Evolutionary conservation across 2,113 vertebrate species (phyloP).

Genomic region (Sceloporus undulatus): DNA sequence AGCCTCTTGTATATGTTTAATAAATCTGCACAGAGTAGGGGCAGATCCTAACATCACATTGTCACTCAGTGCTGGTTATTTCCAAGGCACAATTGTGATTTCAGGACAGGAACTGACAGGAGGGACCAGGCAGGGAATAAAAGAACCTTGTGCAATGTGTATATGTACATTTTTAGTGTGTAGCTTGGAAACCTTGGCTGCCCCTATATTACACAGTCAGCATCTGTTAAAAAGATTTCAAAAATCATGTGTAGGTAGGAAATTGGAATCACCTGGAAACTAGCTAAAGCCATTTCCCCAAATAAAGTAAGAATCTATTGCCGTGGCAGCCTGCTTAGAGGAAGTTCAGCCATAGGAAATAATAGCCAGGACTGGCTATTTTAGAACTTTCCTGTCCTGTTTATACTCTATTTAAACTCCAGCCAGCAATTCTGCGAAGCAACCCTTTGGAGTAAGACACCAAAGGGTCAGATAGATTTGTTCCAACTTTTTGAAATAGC

Average conservation of each 20-base stretch:
- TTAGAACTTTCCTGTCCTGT: slow-evolving; percentile 12
- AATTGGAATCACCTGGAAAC: slow-evolving; percentile 54
- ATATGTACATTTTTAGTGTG: neutral
- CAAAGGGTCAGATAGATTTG: slow-evolving; percentile 19
- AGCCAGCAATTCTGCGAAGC: slow-evolving; percentile 14
- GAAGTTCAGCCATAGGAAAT: slow-evolving; percentile 22
- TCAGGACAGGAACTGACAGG: neutral
- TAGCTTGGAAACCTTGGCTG: neutral
- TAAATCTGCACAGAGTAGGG: neutral
- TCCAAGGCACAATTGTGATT: neutral
- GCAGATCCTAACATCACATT: neutral
- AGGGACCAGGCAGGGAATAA: neutral
- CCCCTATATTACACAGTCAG: neutral
- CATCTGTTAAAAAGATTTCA: slow-evolving; percentile 28
- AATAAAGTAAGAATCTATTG: slow-evolving; percentile 29
- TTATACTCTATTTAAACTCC: slow-evolving; percentile 24
- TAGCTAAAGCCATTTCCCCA: slow-evolving; percentile 49
- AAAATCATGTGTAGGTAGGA: slow-evolving; percentile 32
- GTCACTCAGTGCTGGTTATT: neutral
- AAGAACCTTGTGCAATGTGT: neutral
- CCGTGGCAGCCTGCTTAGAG: slow-evolving; percentile 32
- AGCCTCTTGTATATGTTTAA: neutral
- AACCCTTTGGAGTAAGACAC: slow-evolving; percentile 7
- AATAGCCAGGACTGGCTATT: slow-evolving; percentile 5
- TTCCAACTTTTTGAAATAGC: neutral